Evolutionary conservation across 2,797 vertebrate species (phyloP).

Genomic region (Enteromius argenteus): DNA sequence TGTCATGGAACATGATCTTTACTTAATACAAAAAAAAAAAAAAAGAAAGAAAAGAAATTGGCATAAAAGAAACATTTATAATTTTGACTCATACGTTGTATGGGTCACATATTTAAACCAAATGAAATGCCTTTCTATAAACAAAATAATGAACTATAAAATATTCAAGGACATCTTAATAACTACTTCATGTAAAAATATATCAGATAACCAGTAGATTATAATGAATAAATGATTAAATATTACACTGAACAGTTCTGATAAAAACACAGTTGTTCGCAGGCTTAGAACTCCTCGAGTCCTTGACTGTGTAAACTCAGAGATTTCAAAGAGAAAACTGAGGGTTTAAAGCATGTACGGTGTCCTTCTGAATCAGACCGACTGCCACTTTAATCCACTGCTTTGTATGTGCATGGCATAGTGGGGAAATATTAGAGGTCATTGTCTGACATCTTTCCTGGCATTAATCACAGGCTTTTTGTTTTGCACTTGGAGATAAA

Average conservation of each 20-base stretch:
- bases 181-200: neutral
- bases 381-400: conserved; percentile 20
- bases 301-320: conserved; percentile 12
- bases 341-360: neutral
- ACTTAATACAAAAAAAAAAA: neutral
- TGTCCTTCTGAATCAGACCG: conserved; percentile 15
- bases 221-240: neutral
- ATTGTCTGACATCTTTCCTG: neutral
- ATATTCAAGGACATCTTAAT: neutral
- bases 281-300: neutral
- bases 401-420: neutral
- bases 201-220: neutral
- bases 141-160: neutral
- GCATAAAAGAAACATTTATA: neutral
- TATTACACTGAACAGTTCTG: neutral
- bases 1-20: neutral
- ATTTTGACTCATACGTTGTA: neutral
- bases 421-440: neutral
- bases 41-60: too few species aligned
- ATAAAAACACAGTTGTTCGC: neutral
- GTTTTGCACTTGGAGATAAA: neutral
- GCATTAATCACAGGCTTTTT: neutral
- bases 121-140: neutral
- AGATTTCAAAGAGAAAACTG: conserved; percentile 16
- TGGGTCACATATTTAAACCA: neutral